Conservation (phyloP, 2,888 invertebrate species). For the Eupithecia exiguata region DNA sequence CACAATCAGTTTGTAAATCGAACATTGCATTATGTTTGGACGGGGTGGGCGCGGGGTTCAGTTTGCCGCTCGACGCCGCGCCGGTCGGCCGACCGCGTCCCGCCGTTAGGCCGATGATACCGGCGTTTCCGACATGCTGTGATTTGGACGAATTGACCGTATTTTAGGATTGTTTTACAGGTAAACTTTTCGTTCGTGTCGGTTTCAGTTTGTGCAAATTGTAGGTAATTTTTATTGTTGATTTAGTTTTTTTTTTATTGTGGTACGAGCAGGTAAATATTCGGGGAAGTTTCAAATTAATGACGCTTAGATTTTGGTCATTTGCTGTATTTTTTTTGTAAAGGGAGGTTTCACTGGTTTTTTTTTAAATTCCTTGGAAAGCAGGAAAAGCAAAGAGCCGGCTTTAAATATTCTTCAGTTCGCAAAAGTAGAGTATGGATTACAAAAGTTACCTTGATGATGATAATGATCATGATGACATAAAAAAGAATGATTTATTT, state of each 20-base stretch:
- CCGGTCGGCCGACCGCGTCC: slow-evolving; percentile 64
- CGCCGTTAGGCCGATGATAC: slow-evolving; percentile 28
- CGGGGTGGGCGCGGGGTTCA: slow-evolving; percentile 60
- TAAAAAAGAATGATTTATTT: too few relatives aligned
- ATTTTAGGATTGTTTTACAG: slow-evolving; percentile 30
- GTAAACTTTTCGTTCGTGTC: slow-evolving; percentile 19
- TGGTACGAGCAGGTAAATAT: neutral
- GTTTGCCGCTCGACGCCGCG: slow-evolving; percentile 74
- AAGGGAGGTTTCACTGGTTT: neutral
- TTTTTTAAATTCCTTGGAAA: neutral
- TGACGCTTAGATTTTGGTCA: neutral
- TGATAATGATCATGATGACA: too few relatives aligned
- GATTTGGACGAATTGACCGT: slow-evolving; percentile 41
- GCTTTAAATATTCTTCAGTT: neutral
- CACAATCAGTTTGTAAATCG: slow-evolving; percentile 46
- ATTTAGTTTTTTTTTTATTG: neutral
- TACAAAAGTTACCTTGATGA: neutral
- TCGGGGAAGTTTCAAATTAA: neutral
- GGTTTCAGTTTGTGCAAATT: neutral
- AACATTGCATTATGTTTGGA: slow-evolving; percentile 61
- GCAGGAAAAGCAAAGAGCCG: neutral
- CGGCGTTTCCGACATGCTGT: slow-evolving; percentile 48
- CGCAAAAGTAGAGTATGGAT: neutral
- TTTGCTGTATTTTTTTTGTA: neutral
- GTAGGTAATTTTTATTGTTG: neutral